phyloP scores from a whole-genome alignment of 1,140 invertebrate genomes.

The Chlorops oryzae region DNA sequence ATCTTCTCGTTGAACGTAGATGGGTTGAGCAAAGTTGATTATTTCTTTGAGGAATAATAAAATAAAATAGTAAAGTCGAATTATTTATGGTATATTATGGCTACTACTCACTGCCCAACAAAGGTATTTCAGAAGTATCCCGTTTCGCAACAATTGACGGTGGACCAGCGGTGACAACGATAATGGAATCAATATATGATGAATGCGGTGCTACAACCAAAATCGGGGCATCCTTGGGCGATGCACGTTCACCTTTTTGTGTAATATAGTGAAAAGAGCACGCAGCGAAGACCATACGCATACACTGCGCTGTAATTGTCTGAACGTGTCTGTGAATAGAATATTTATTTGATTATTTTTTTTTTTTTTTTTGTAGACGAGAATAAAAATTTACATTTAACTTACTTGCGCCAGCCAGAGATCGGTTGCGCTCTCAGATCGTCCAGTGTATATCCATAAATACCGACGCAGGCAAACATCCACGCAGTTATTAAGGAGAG shows the following conservation, averaged over 20 bases:
- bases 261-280: slow-evolving; percentile 74
- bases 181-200: slow-evolving; percentile 81
- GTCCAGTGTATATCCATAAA: slow-evolving; percentile 68
- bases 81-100: neutral
- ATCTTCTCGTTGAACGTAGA: slow-evolving; percentile 89
- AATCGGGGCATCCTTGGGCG: slow-evolving; percentile 70
- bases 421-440: slow-evolving; percentile 68
- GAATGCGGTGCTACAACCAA: slow-evolving; percentile 86
- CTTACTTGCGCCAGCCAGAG: slow-evolving; percentile 76
- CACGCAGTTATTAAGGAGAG: slow-evolving; percentile 71
- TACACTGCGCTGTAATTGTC: slow-evolving; percentile 37
- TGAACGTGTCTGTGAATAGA: slow-evolving; percentile 28
- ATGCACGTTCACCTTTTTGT: slow-evolving; percentile 61
- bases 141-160: slow-evolving; percentile 84
- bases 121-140: slow-evolving; percentile 67
- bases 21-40: slow-evolving; percentile 89
- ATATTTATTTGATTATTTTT: neutral
- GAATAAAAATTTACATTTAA: slow-evolving; percentile 12
- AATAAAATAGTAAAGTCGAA: neutral
- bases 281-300: slow-evolving; percentile 68
- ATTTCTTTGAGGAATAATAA: slow-evolving; percentile 57
- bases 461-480: slow-evolving; percentile 71
- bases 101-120: slow-evolving; percentile 77
- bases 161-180: slow-evolving; percentile 70
- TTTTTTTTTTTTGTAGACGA: neutral